Evolutionary conservation across 2,113 vertebrate species (phyloP), one percentile per base, ranked within the genome.

Genomic region (Salminus brasiliensis): DNA sequence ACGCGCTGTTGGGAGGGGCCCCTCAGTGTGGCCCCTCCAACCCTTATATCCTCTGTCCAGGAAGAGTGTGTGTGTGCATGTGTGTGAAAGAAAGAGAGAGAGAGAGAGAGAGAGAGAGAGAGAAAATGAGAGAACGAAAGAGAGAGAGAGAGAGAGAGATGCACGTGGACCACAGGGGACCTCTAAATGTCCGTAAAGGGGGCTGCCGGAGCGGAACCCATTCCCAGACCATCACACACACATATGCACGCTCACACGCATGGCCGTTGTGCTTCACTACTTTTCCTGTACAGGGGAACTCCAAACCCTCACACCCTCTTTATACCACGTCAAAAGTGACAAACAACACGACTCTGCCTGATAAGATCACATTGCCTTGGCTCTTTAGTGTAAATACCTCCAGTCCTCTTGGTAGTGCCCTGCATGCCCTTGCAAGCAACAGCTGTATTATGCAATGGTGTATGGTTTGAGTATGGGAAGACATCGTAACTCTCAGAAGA

Each of bases 271-370:
- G 39, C 30, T 72, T 68, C 30, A 60, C 53, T 49, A 43, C 69
- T 65, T 49, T 66, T 53, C 52, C 41, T 43, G 27, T 72, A 55
- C 63, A 60, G 82, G 81, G 76, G 82, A 83, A 80, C 72, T 83
- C 82, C 82, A 80, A 75, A 80, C 41, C 45, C 47, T 66, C 59
- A 80, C 66, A 57, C 68, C 5, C 62, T 57, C 52, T 74, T 57
- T 55, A 60, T 21, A 57, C 57, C 47, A 66, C 70, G 72, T 79
- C 34, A 57, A 76, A 63, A 66, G 52, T 72, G 82, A 79, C 52
- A 76, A 72, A 80, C 36, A 60, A 49, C 62, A 63, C 36, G 29
- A 55, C 63, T 29, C 55, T n/a, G 34, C 10, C 45, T 45, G 62
- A 74, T 66, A 66, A 74, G 25, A 70, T 78, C 76, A 32, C 27